Evolutionary conservation across 2,797 vertebrate species (phyloP).

Genomic region (Okamejei kenojei): DNA sequence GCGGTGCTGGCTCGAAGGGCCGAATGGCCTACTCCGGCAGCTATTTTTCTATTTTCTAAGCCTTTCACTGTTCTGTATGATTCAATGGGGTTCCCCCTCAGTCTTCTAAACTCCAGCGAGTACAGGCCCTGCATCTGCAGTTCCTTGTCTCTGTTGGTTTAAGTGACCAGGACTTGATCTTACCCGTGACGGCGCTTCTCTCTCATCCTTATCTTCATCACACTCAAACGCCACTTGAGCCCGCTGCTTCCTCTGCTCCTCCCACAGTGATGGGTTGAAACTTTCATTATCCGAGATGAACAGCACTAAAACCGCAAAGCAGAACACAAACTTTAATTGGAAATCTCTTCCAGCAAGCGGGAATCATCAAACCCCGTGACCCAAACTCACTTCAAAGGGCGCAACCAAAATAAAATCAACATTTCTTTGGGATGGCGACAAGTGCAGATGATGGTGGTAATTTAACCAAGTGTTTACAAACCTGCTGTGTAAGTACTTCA

Average conservation of each 20-base stretch:
- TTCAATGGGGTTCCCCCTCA: too few relatives aligned
- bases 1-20: too few relatives aligned
- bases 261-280: constrained; percentile 93
- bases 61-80: too few relatives aligned
- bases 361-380: too few relatives aligned
- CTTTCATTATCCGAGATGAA: constrained; percentile 93
- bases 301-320: constrained; percentile 54
- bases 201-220: constrained; percentile 94
- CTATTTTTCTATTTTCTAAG: too few relatives aligned
- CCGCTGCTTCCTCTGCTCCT: constrained; percentile 90
- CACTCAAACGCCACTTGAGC: constrained; percentile 97
- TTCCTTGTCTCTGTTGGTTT: not conserved
- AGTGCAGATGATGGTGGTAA: not conserved
- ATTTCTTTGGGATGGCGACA: too few relatives aligned
- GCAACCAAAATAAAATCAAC: too few relatives aligned
- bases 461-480: not conserved
- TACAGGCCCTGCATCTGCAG: too few relatives aligned
- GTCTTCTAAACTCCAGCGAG: too few relatives aligned
- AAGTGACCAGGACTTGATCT: constrained; percentile 42
- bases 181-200: constrained; percentile 84
- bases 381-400: too few relatives aligned
- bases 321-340: not conserved
- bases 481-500: too few relatives aligned
- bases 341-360: not conserved
- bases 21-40: too few relatives aligned